Evolutionary conservation across 2,113 vertebrate genomes (phyloP).

Genomic region (Labrus mixtus): DNA sequence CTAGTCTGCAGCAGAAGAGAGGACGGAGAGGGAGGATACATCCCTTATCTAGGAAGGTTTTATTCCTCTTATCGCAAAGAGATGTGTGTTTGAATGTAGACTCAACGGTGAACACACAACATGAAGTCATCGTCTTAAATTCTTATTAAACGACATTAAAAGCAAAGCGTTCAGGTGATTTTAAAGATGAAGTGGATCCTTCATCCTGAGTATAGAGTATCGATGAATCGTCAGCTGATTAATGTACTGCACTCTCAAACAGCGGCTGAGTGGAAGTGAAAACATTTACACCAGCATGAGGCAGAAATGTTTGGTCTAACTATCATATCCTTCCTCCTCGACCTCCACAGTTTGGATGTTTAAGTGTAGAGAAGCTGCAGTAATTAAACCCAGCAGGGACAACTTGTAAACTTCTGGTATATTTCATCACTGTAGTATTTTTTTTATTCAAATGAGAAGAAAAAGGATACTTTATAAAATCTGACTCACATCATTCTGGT

Average conservation of each 20-base stretch:
- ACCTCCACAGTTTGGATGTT: neutral
- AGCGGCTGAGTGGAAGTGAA: neutral
- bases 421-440: neutral
- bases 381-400: constrained; percentile 13
- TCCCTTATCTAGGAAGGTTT: neutral
- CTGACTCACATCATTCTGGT: neutral
- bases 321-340: too few species aligned
- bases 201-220: too few species aligned
- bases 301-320: neutral
- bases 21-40: neutral
- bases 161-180: too few species aligned
- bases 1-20: constrained; percentile 4
- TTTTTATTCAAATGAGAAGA: neutral
- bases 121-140: constrained; percentile 3
- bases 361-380: neutral
- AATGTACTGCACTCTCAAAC: neutral
- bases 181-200: too few species aligned
- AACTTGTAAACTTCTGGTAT: neutral
- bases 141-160: neutral
- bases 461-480: neutral
- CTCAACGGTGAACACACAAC: neutral
- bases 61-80: constrained; percentile 32
- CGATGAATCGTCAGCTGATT: neutral
- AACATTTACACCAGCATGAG: neutral
- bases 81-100: neutral